Evolutionary conservation across 2,888 invertebrate species (phyloP).

Genomic region (Drosophila macrospina): DNA sequence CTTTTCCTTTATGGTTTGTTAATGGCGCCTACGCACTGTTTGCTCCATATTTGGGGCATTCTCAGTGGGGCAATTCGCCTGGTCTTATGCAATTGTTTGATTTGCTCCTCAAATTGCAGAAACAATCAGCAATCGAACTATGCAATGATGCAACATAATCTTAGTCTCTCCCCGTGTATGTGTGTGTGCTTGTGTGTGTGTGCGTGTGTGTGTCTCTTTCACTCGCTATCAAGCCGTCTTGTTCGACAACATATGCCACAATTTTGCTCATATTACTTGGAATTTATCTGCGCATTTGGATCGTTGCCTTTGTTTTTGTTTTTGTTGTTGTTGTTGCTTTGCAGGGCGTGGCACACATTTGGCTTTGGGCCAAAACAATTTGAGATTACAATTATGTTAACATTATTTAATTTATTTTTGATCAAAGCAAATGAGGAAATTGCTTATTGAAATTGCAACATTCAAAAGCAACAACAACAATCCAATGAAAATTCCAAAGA

Average conservation of each 20-base stretch:
- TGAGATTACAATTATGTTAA: slow-evolving; percentile 68
- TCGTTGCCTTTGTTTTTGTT: slow-evolving; percentile 14
- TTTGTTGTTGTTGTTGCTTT: background rate
- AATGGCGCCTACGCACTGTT: slow-evolving; percentile 26
- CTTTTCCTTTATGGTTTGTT: background rate
- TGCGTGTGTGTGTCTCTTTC: background rate
- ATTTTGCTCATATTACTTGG: slow-evolving; percentile 23
- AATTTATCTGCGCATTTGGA: slow-evolving; percentile 47
- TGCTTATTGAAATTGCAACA: slow-evolving; percentile 45
- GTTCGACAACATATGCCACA: slow-evolving; percentile 19
- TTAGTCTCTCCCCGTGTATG: background rate
- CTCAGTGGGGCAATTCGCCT: slow-evolving; percentile 23
- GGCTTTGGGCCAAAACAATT: slow-evolving; percentile 57
- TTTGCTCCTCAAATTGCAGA: slow-evolving; percentile 38
- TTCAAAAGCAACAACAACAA: background rate
- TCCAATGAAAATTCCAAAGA: background rate
- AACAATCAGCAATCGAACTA: slow-evolving; percentile 39
- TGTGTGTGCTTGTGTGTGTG: background rate
- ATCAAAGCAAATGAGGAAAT: slow-evolving; percentile 57
- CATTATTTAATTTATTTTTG: slow-evolving; percentile 68
- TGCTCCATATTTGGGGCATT: slow-evolving; percentile 17
- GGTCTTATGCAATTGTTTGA: slow-evolving; percentile 44
- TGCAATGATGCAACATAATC: slow-evolving; percentile 46
- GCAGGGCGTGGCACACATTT: slow-evolving; percentile 52
- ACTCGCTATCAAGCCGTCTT: background rate